Conservation (phyloP, 2,797 vertebrate genomes). For the Cryptoblepharus egeriae region DNA sequence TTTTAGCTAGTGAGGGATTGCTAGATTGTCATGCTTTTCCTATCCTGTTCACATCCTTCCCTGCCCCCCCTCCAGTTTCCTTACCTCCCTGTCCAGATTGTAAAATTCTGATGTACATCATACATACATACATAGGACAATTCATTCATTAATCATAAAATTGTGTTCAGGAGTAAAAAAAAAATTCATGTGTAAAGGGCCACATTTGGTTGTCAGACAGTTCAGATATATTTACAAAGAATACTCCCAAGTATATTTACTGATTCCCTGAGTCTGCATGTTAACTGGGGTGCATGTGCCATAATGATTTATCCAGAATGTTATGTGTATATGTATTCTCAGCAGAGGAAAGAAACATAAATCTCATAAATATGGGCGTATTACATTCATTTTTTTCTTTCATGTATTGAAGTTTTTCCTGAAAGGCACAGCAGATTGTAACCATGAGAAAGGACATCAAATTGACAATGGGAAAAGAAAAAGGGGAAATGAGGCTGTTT, state of each 20-base stretch:
- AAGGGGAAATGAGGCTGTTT: conserved; percentile 60
- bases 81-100: background rate
- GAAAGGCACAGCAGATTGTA: conserved; percentile 62
- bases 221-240: conserved; percentile 44
- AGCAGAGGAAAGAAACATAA: conserved; percentile 34
- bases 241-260: background rate
- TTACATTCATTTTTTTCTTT: conserved; percentile 60
- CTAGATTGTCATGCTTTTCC: background rate
- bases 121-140: background rate
- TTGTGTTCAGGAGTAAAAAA: conserved; percentile 48
- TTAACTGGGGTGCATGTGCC: conserved; percentile 34
- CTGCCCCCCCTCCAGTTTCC: background rate
- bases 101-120: background rate
- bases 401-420: conserved; percentile 59
- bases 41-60: background rate
- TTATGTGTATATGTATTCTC: no score
- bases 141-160: conserved; percentile 1
- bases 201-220: conserved; percentile 43
- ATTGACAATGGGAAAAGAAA: conserved; percentile 62
- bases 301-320: conserved; percentile 59
- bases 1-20: background rate
- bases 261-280: conserved; percentile 7
- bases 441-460: conserved; percentile 70
- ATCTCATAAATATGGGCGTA: conserved; percentile 53
- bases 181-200: conserved; percentile 38